Conservation (phyloP, 2,797 vertebrate genomes). For the Pantherophis vulpinus region DNA sequence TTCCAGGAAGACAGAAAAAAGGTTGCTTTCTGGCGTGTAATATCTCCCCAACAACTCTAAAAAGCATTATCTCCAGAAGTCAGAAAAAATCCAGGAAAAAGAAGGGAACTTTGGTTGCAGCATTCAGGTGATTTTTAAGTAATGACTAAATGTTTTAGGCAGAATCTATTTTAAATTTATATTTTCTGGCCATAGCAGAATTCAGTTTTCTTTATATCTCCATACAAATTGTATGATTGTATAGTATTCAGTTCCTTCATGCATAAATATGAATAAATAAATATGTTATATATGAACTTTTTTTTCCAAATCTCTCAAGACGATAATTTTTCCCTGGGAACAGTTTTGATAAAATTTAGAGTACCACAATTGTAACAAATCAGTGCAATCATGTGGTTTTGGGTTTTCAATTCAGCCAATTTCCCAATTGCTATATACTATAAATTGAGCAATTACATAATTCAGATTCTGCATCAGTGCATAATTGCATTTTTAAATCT, state of each 20-base stretch:
- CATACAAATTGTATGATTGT: neutral
- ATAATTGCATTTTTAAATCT: neutral
- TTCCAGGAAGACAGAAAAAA: neutral
- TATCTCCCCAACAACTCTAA: neutral
- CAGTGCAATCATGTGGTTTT: neutral
- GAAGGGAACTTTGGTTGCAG: neutral
- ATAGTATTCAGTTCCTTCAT: neutral
- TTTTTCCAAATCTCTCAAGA: neutral
- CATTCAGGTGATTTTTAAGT: neutral
- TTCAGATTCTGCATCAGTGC: neutral
- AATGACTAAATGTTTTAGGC: neutral
- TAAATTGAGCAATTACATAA: neutral
- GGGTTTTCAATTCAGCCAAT: neutral
- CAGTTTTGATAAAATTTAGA: neutral
- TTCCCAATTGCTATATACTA: neutral
- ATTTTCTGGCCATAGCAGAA: neutral
- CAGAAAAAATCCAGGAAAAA: neutral
- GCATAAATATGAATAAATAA: neutral
- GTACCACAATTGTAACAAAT: neutral
- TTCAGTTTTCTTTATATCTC: neutral
- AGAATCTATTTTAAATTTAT: neutral
- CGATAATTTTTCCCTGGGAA: neutral
- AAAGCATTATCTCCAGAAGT: neutral
- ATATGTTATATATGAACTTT: neutral
- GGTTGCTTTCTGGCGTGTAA: neutral